Conservation (phyloP, 2,797 vertebrate genomes). For the Picus viridis region DNA sequence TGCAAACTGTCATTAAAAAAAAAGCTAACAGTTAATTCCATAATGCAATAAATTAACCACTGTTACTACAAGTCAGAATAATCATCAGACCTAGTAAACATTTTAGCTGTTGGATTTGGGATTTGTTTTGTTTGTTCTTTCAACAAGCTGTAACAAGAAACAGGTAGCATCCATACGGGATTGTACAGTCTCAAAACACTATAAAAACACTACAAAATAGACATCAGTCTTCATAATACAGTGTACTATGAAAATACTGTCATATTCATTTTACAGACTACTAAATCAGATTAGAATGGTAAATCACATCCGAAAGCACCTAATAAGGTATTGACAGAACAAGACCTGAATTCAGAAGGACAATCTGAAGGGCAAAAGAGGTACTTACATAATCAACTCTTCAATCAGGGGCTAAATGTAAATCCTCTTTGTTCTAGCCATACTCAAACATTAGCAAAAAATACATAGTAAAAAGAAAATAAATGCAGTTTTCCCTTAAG, state of each 20-base stretch:
- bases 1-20: background rate
- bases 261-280: background rate
- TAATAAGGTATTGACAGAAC: background rate
- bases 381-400: constrained; percentile 36
- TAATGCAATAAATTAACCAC: background rate
- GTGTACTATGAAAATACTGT: background rate
- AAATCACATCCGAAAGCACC: background rate
- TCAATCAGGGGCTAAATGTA: constrained; percentile 21
- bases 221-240: background rate
- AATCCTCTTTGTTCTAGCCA: constrained; percentile 23
- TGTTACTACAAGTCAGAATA: background rate
- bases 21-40: background rate
- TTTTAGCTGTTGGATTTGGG: background rate
- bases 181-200: background rate
- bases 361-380: background rate
- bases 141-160: background rate
- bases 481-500: too few species aligned
- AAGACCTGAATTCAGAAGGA: background rate
- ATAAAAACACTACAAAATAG: background rate
- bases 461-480: background rate
- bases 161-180: background rate
- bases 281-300: background rate
- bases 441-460: constrained; percentile 29
- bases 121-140: background rate
- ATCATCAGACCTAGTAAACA: background rate